phyloP scores from a whole-genome alignment of 2,113 vertebrate genomes.

The Heptranchias perlo region DNA sequence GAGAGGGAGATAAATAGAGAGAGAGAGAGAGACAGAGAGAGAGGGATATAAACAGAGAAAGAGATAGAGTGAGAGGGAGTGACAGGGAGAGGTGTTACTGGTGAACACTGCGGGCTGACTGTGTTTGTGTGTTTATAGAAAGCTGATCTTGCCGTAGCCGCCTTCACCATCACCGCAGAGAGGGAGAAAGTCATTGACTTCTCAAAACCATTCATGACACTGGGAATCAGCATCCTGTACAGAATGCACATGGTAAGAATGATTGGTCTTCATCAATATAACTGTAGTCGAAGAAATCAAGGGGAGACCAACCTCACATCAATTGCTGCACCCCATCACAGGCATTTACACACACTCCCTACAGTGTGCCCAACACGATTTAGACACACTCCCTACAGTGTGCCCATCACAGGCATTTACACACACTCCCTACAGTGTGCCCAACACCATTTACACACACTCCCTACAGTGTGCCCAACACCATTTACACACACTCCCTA shows the following conservation, averaged over 20 bases:
- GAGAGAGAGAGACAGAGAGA: no score
- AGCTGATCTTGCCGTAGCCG: conserved; percentile 80
- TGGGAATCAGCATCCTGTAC: conserved; percentile 84
- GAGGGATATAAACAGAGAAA: no score
- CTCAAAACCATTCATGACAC: conserved; percentile 54
- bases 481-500: background rate
- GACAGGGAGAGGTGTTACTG: background rate
- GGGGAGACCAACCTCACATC: no score
- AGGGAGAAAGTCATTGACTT: conserved; percentile 89
- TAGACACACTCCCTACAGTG: no score
- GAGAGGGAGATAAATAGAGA: no score
- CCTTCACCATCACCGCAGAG: conserved; percentile 86
- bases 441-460: no score
- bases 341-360: background rate
- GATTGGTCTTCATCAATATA: background rate
- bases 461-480: no score
- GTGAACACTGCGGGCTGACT: background rate
- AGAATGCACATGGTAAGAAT: conserved; percentile 71
- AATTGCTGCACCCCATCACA: rapidly evolving
- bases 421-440: no score
- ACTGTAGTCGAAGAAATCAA: no score
- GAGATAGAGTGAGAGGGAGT: no score
- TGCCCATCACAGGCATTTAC: no score
- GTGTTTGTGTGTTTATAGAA: conserved; percentile 59
- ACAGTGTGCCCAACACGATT: no score